Base-by-base conservation (phyloP, 2,797 vertebrate species). In the Hozukius guyotensis region DNA sequence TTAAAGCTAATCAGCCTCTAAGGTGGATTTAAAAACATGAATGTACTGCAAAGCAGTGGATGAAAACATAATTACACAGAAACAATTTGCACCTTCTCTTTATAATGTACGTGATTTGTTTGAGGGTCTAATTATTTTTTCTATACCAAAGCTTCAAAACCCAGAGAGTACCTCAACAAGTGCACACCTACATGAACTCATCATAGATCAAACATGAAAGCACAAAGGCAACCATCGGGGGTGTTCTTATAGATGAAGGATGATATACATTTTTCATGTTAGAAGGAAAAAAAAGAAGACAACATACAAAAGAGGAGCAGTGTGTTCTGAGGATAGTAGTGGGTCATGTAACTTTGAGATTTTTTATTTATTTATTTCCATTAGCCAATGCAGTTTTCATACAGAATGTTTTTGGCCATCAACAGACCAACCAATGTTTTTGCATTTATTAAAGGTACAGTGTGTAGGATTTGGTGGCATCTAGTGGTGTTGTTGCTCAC, bases 21-120 rank as follows among this genome's bases (percentile, higher is more conserved):
- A 59, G 20, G 29, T 57, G 60, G 68, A 38, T 76, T 70, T 70
- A 34, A 67, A 68, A 78, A 34, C 4, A 79, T 56, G 16, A 72
- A 57, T 61, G 18, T 9, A 36, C 64, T 75, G 59, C 27, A 75
- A 67, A 63, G 18, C 5, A 31, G 6, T 60, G 14, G 14, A 29
- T 72, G 34, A 78, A 76, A 83, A 73, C 36, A 59, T 46, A 82
- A 76, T 78, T 66, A 57, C 1, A n/a, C 11, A 9, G 24, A 72
- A 72, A 32, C 20, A 42, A 46, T 75, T 69, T 70, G 25, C 27
- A 32, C 24, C 6, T 7, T 29, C 29, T 24, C 18, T 64, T 72
- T 57, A 20, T 32, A 55, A 49, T 20, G 3, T 18, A 6, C 10
- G 1, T 18, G 13, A 74, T 76, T 81, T 52, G 34, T 69, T 55